Evolutionary conservation across 2,797 vertebrate genomes (phyloP).

Genomic region (Esox masquinongy): DNA sequence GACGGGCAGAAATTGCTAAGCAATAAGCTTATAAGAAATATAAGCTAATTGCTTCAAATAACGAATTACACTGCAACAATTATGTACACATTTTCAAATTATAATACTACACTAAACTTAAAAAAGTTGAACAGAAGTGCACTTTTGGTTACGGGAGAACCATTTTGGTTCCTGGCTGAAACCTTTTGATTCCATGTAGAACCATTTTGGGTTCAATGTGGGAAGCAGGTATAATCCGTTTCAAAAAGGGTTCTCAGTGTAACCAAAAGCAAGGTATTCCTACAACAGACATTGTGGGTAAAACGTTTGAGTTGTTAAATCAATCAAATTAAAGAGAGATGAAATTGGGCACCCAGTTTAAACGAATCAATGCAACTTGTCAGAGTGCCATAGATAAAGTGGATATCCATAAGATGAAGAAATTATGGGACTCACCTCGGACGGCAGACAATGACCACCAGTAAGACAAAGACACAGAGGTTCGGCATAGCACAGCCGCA

Average conservation of each 20-base stretch:
- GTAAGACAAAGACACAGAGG: conserved; percentile 80
- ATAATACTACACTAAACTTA: no score
- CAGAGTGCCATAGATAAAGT: not conserved
- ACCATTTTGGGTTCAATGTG: no score
- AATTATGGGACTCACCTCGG: conserved; percentile 80
- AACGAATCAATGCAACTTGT: not conserved
- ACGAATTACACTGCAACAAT: not conserved
- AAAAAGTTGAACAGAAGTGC: no score
- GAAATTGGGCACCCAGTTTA: not conserved
- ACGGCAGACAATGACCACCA: conserved; percentile 85
- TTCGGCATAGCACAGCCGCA: conserved; percentile 87
- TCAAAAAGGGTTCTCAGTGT: no score
- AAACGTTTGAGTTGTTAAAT: no score
- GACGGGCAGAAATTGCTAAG: not conserved
- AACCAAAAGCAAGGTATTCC: no score
- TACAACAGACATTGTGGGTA: no score
- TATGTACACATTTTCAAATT: no score
- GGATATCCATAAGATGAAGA: not conserved
- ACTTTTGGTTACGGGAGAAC: no score
- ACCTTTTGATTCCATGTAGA: no score
- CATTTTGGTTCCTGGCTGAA: no score
- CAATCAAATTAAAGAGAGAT: not conserved
- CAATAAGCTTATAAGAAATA: not conserved
- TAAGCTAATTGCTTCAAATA: not conserved
- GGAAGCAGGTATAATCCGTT: no score